Evolutionary conservation across 2,113 vertebrate species (phyloP).

Genomic region (Phalacrocorax brasilianus): DNA sequence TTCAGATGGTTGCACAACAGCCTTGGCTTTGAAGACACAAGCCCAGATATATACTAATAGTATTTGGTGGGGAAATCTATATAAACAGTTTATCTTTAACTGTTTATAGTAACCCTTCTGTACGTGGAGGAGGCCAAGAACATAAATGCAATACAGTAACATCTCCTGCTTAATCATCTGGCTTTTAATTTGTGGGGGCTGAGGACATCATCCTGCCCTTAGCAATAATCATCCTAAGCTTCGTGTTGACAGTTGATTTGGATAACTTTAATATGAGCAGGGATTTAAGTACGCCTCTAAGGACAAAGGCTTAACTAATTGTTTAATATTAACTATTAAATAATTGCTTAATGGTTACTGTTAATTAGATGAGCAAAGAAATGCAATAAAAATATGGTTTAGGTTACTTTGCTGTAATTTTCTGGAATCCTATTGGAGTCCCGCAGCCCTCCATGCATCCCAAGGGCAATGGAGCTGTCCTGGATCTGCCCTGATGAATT

Average conservation of each 20-base stretch:
- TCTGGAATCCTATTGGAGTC: not conserved
- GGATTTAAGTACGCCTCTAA: not conserved
- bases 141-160: not conserved
- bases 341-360: not conserved
- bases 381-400: not conserved
- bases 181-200: not conserved
- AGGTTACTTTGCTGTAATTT: not conserved
- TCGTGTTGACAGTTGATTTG: not conserved
- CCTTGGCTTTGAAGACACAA: not conserved
- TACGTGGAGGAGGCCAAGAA: not conserved
- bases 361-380: not conserved
- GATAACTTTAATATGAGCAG: not conserved
- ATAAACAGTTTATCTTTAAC: slow-evolving; percentile 10
- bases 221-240: not conserved
- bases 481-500: not conserved
- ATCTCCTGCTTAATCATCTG: not conserved
- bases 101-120: not conserved
- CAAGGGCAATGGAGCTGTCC: not conserved
- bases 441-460: not conserved
- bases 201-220: not conserved
- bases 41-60: not conserved
- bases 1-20: not conserved
- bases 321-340: not conserved
- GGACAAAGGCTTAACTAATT: not conserved
- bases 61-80: not conserved